These are phyloP conservation scores for Mus spicilegus DNA, from an alignment of 2,113 vertebrate genomes.

Conservation along the genomic window DNA sequence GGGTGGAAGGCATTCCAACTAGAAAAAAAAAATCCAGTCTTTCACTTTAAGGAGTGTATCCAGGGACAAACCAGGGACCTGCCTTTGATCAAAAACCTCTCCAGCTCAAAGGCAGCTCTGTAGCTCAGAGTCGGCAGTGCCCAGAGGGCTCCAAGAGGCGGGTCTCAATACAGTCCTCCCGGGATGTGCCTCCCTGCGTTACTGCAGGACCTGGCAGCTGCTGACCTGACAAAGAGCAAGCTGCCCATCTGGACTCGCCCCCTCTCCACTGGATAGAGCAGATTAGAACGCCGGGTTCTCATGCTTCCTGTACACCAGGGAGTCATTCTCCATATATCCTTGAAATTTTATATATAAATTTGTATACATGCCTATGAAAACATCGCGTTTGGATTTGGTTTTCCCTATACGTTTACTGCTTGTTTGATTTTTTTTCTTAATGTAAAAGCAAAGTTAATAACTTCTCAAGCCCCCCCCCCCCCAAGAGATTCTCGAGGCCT, in stretches of 20 bases:
- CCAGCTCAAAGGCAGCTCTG: not conserved
- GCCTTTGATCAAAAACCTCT: not conserved
- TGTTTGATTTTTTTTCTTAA: not conserved
- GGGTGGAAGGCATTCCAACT: not conserved
- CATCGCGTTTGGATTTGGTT: not conserved
- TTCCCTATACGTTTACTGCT: not conserved
- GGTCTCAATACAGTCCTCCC: fast-evolving
- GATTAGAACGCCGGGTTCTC: not conserved
- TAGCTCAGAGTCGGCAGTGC: not conserved
- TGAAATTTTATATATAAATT: not conserved
- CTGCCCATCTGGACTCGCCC: fast-evolving
- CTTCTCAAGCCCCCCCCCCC: no score
- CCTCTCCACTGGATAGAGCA: not conserved
- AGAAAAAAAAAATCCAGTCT: not conserved
- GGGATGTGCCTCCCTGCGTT: fast-evolving
- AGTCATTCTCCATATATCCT: not conserved
- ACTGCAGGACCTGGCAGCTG: fast-evolving
- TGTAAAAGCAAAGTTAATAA: not conserved
- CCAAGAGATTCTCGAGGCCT: not conserved
- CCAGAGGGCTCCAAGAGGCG: not conserved
- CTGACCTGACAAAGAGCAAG: not conserved
- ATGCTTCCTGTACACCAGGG: not conserved
- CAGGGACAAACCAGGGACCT: not conserved
- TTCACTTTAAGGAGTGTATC: not conserved
- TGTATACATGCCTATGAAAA: not conserved